Evolutionary conservation across 2,113 vertebrate species (phyloP), one percentile per base, ranked within the genome.

Genomic region (Paradoxurus hermaphroditus): DNA sequence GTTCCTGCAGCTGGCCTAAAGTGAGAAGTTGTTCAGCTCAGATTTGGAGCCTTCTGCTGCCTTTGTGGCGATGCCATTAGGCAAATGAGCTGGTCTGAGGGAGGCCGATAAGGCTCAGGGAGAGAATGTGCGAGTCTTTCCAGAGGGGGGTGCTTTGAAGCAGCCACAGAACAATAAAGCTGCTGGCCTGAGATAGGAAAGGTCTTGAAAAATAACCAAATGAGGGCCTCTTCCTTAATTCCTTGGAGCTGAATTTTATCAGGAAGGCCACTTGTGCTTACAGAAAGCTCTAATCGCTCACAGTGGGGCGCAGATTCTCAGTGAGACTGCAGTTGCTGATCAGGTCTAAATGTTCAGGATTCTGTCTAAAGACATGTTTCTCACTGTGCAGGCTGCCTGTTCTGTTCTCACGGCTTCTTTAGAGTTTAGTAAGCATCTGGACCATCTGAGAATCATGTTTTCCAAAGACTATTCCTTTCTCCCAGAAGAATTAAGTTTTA

Each of bases 51-150:
- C 93, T 91, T 86, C 67, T 56, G 1, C 1, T 87, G 96, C 63
- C 83, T 94, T 84, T 70, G 56, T 96, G 29, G 91, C 0, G 7
- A 88, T 62, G 84, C 84, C 97, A 93, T 98, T 97, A 97, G 95
- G 97, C 97, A 98, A 98, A 98, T 97, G 63, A 96, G 51, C 29
- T 5, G 41, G 73, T 91, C 98, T 98, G 98, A 98, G 96, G 81
- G 81, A 59, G 1, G 56, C 93, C 19, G 98, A 98, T 98, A 98
- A 98, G 95, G 95, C 72, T 41, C 27, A 9, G 51, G 46, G 97
- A 96, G 27, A 91, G 85, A 96, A 97, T 67, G 88, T 82, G 49
- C 5, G 10, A 92, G 86, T 95, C 90, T 98, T 98, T 96, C 93
- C 82, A 68, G 91, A 94, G 82, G 97, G 68, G 65, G 62, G 91